Percentiles rank a stretch among this genome's conserved stretches.
phyloP scores from a whole-genome alignment of 2,888 invertebrate species.

The Hydropsyche betteni region DNA sequence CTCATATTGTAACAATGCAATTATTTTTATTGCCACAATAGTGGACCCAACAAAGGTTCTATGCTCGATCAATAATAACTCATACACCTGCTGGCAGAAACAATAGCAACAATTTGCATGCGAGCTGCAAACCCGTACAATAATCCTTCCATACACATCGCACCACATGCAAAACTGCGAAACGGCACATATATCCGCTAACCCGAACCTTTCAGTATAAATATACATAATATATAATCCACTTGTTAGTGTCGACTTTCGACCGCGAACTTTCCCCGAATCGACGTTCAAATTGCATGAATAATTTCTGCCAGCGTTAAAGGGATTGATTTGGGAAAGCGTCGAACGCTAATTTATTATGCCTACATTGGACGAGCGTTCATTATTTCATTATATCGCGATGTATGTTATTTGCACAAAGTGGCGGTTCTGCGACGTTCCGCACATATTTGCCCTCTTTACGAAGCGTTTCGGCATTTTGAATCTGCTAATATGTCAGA shows the following conservation, averaged over 20 bases:
- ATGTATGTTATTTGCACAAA: no score
- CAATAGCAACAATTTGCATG: conserved; percentile 20
- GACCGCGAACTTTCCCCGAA: not conserved
- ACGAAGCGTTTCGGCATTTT: not conserved
- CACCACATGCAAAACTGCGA: not conserved
- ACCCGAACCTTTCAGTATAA: not conserved
- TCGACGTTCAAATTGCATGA: conserved; percentile 9
- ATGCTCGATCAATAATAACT: no score
- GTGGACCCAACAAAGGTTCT: no score
- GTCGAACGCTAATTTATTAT: conserved; percentile 15
- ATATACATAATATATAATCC: no score
- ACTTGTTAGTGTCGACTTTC: no score
- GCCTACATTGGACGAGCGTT: not conserved
- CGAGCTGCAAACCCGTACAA: not conserved
- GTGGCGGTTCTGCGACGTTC: no score
- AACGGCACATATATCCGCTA: not conserved
- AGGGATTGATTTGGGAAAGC: conserved; percentile 9
- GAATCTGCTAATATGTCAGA: not conserved
- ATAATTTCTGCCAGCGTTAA: conserved; percentile 12
- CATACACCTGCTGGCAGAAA: not conserved
- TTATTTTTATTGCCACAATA: no score
- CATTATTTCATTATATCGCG: no score
- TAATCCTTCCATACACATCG: not conserved
- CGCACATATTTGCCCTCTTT: not conserved
- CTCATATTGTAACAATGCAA: no score